Evolutionary conservation across 2,113 vertebrate genomes (phyloP), one percentile per base, ranked within the genome.

Genomic region (Steatornis caripensis): DNA sequence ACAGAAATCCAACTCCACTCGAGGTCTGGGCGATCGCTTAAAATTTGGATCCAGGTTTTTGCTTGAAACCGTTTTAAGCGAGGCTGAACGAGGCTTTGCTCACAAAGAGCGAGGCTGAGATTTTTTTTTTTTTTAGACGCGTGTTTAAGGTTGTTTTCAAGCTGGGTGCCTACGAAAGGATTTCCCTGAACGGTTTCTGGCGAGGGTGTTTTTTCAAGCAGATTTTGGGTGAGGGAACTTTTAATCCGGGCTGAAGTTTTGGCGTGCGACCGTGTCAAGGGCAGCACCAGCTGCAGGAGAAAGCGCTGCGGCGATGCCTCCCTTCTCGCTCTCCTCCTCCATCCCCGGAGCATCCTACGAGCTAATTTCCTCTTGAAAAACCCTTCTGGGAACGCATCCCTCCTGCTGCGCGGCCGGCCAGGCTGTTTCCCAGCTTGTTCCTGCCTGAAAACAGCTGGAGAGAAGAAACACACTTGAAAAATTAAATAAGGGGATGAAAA

Each of bases 1-100:
- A 11, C 22, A 41, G 55, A 20, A 68, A 43, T 27, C 32, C 10
- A 30, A 1, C 29, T 48, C 48, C 5, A 2, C 17, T 24, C 6
- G 1, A 12, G 14, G 3, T 58, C 87, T 58, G 81, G 48, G 17
- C 15, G 21, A 14, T 15, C 9, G 36, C 29, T 57, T 64, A 10
- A 54, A 39, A 62, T 57, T 60, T 23, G 5, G 46, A 37, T 12
- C 32, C 21, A 36, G 72, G 41, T 7, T 22, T 89, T 91, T 53
- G 27, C 37, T 30, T 1, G 0, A 7, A 48, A 2, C 14, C 18
- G 0, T n/a, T 77, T 61, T 7, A 21, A 54, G 10, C 3, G 1
- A 51, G 20, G 51, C 49, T 61, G 45, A 36, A 21, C 1, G 10
- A 58, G 18, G 7, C 4, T 62, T 76, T 7, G 9, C 37, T 18